These are phyloP conservation scores for Therioaphis trifolii DNA, from an alignment of 2,888 invertebrate genomes.

Conservation along the genomic window DNA sequence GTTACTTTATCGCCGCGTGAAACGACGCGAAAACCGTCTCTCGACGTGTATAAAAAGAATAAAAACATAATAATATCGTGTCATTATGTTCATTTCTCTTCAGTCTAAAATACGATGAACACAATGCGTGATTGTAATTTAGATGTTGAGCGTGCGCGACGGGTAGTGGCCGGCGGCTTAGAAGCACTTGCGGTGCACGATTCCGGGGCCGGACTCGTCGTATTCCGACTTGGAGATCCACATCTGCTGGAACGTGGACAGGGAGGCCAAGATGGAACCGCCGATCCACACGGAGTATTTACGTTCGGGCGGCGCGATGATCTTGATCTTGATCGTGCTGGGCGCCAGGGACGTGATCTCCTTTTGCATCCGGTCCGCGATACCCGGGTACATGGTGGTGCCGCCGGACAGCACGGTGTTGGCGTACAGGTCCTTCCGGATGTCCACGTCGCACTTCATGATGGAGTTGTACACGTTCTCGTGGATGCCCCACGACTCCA, in stretches of 20 bases:
- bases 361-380: constrained; percentile 91
- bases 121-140: constrained; percentile 63
- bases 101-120: constrained; percentile 63
- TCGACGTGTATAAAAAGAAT: constrained; percentile 63
- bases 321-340: constrained; percentile 94
- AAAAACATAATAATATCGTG: too few relatives aligned
- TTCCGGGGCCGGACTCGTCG: constrained; percentile 85
- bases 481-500: constrained; percentile 93
- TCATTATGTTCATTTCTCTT: constrained; percentile 59
- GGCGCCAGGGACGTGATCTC: constrained; percentile 91
- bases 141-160: constrained; percentile 49
- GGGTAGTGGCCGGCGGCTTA: constrained; percentile 70
- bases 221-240: constrained; percentile 93
- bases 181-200: constrained; percentile 81
- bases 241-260: constrained; percentile 92
- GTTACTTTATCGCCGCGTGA: constrained; percentile 61
- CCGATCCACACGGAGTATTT: constrained; percentile 94
- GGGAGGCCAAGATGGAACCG: constrained; percentile 87
- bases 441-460: constrained; percentile 97
- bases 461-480: constrained; percentile 96
- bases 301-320: constrained; percentile 94
- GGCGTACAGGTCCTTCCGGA: constrained; percentile 93
- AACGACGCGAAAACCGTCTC: constrained; percentile 62
- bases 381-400: constrained; percentile 90
- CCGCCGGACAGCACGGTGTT: too few relatives aligned